Conservation (phyloP, 2,888 invertebrate species). For the Mesorhabditis spiculigera region DNA sequence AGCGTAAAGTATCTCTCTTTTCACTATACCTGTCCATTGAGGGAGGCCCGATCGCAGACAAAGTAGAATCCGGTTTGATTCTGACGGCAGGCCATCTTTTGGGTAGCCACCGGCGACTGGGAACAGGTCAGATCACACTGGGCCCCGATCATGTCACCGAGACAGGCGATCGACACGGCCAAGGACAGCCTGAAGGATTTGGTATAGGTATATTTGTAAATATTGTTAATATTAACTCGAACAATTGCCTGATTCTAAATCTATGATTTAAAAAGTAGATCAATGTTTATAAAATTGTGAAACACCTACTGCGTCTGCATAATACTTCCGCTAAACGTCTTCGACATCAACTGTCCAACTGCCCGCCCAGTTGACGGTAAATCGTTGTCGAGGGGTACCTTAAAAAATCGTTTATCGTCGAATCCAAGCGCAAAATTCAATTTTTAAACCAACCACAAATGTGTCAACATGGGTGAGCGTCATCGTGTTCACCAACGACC, state of each 20-base stretch:
- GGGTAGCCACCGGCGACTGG: conserved; percentile 31
- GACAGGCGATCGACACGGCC: conserved; percentile 46
- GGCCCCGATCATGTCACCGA: conserved; percentile 43
- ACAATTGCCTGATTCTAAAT: too few species aligned
- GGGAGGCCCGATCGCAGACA: conserved; percentile 35
- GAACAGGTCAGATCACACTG: conserved; percentile 47
- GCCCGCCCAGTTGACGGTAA: conserved; percentile 28
- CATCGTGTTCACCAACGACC: conserved; percentile 22
- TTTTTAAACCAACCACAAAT: conserved; percentile 38
- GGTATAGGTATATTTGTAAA: too few species aligned
- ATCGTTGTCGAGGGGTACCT: conserved; percentile 19
- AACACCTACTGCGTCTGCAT: conserved; percentile 33
- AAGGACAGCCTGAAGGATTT: conserved; percentile 27
- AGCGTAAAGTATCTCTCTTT: too few species aligned
- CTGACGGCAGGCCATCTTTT: conserved; percentile 34
- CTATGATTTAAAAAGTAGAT: too few species aligned
- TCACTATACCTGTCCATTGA: conserved; percentile 25
- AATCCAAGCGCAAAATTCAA: not conserved
- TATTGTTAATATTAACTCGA: too few species aligned
- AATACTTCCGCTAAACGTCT: conserved; percentile 34
- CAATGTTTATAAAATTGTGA: too few species aligned
- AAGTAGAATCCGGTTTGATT: conserved; percentile 45
- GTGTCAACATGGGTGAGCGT: conserved; percentile 48
- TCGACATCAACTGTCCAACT: conserved; percentile 13
- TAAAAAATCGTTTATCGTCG: too few species aligned